A percentile compares a stretch with the other conserved stretches of the same genome.
These are phyloP conservation scores for Anser brachyrhynchus DNA, from an alignment of 2,113 vertebrate genomes.

Conservation along the genomic window DNA sequence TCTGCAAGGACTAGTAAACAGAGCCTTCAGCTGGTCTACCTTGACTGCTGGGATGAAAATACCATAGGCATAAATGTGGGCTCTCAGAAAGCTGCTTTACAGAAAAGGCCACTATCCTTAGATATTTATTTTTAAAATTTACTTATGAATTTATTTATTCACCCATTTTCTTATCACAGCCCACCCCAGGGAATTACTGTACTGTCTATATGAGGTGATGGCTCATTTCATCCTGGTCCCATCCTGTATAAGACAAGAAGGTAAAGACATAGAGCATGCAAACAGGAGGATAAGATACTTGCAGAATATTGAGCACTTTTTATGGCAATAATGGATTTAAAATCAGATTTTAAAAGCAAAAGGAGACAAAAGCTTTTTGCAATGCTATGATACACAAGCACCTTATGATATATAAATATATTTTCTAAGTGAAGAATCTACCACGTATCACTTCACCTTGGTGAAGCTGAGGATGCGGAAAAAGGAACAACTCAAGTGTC, in stretches of 20 bases:
- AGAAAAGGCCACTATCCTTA: background rate
- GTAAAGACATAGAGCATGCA: accelerated
- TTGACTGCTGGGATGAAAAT: no score
- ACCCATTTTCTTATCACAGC: background rate
- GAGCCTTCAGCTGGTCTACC: no score
- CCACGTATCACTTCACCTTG: background rate
- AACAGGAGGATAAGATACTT: background rate
- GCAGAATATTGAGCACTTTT: background rate
- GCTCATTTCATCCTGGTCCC: background rate
- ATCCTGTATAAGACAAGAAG: background rate
- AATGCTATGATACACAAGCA: background rate
- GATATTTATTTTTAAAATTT: background rate
- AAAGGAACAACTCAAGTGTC: background rate
- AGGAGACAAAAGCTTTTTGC: background rate
- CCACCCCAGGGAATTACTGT: background rate
- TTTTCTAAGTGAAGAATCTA: background rate
- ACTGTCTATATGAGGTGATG: background rate
- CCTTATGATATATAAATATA: background rate
- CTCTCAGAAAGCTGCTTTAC: background rate
- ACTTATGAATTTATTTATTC: background rate
- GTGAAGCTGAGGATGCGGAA: background rate
- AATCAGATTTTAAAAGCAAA: background rate
- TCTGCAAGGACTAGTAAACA: no score
- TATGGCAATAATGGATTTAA: background rate
- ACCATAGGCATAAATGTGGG: accelerated